Evolutionary conservation across 1,140 invertebrate genomes (phyloP).

Genomic region (Agrypnia vestita): DNA sequence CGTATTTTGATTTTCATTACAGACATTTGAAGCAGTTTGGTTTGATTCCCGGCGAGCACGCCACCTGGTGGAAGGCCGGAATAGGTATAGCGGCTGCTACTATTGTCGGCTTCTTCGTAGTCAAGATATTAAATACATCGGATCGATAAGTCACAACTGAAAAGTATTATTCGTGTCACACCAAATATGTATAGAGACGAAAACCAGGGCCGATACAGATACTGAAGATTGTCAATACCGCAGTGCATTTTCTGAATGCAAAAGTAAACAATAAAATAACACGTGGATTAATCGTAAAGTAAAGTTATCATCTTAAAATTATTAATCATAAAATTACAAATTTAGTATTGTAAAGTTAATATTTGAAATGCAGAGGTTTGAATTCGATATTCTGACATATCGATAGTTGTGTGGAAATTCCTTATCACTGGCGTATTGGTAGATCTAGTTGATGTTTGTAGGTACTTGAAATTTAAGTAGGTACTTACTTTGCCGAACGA

Average conservation of each 20-base stretch:
- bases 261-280: too few species aligned
- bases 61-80: slow-evolving; percentile 90
- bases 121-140: slow-evolving; percentile 78
- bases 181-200: slow-evolving; percentile 43
- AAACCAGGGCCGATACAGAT: slow-evolving; percentile 9
- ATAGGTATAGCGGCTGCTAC: slow-evolving; percentile 90
- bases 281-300: not conserved
- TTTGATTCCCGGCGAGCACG: slow-evolving; percentile 82
- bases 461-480: slow-evolving; percentile 5
- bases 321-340: too few species aligned
- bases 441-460: not conserved
- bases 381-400: not conserved
- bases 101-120: slow-evolving; percentile 86
- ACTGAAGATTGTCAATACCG: not conserved
- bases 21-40: slow-evolving; percentile 90
- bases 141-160: slow-evolving; percentile 62
- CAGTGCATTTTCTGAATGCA: too few species aligned
- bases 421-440: not conserved
- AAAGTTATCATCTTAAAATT: not conserved
- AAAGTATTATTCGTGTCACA: slow-evolving; percentile 23
- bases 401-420: not conserved
- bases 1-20: slow-evolving; percentile 54
- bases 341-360: not conserved
- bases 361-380: not conserved
- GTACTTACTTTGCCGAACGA: slow-evolving; percentile 15